Evolutionary conservation across 2,888 invertebrate genomes (phyloP), one percentile per base, ranked within the genome.

Genomic region (Sceliomorpha sp.): DNA sequence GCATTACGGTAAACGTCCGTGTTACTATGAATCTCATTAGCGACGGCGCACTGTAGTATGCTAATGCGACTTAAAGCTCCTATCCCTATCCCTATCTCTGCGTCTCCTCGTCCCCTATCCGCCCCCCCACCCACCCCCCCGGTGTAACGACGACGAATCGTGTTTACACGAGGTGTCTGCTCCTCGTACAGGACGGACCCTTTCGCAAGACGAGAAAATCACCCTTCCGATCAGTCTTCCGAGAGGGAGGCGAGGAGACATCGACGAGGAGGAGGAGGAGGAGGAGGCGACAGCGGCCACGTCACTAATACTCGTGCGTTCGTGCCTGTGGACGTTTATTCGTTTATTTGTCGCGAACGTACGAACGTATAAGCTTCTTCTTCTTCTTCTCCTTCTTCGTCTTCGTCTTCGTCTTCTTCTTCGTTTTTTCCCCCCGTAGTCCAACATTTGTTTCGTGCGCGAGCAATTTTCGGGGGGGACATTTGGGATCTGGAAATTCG

Each of bases 151-250:
- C 47, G 64, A 51, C 50, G n/a, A n/a, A n/a, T 51, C 51, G 55
- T 58, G 66, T 58, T 66, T 66, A 58, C 66, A 58, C 58, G 66
- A 66, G 40, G 40, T 37, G 42, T 31, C 42, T 34, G 59, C 40
- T 7, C 40, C 40, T 34, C 44, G 20, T 13, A n/a, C n/a, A n/a
- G 13, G 9, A 29, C 24, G 56, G 66, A 58, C 58, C 66, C 51
- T 66, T 58, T 58, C 45, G 66, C 66, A 34, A 55, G 58, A 26
- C 66, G 66, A 66, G 66, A 58, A 20, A 66, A 66, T 66, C 66
- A 51, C 66, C 66, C 58, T 58, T 66, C 51, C 42, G 66, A 66
- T 66, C 20, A 4, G 20, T 4, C 66, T 66, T 34, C 34, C 45
- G 14, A 13, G 39, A 66, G 66, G 66, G 66, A 66, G 34, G 48